Evolutionary conservation across 2,888 invertebrate species (phyloP), one percentile per base, ranked within the genome.

Genomic region (Tetragonisca angustula): DNA sequence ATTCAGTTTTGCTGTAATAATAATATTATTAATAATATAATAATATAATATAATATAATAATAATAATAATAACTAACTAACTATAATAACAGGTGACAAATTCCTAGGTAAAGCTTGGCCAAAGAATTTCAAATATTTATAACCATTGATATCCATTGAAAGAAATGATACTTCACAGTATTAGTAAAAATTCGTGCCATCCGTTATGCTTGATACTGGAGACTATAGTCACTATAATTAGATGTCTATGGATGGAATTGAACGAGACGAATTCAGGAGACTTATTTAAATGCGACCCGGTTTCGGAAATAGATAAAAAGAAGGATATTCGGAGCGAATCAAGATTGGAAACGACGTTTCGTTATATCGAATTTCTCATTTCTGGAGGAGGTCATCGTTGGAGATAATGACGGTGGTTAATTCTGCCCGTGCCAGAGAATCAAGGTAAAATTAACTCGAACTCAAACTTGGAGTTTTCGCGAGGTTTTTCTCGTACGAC

Each of bases 241-340:
- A 21, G 11, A 32, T 13, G 36, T 64, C 32, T 13, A 32, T 64
- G 21, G 32, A 64, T 36, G 32, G 36, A 32, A 64, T 64, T 64
- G 64, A 49, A 71, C 24, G 27, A 43, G 62, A 19, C 43, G n/a
- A 13, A 24, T 49, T 32, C 15, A 32, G 52, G 72, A 72, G 64
- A 56, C 56, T 65, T 54, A 77, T 77, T 65, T 65, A 72, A 77
- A 72, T 72, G 56, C 21, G 64, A 72, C 72, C 77, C 72, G 64
- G 19, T 65, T 72, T 77, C 64, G 64, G 54, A 49, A 72, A 72
- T 64, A 71, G 76, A 62, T 77, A 64, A 77, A 72, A 71, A 65
- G 32, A 11, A 54, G 54, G 56, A 71, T 71, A 49, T 64, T 52
- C 43, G n/a, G 71, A 71, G 54, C 43, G 43, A n/a, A n/a, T 54